phyloP scores from a whole-genome alignment of 2,797 vertebrate genomes.

The Microctenopoma steveboyesi region DNA sequence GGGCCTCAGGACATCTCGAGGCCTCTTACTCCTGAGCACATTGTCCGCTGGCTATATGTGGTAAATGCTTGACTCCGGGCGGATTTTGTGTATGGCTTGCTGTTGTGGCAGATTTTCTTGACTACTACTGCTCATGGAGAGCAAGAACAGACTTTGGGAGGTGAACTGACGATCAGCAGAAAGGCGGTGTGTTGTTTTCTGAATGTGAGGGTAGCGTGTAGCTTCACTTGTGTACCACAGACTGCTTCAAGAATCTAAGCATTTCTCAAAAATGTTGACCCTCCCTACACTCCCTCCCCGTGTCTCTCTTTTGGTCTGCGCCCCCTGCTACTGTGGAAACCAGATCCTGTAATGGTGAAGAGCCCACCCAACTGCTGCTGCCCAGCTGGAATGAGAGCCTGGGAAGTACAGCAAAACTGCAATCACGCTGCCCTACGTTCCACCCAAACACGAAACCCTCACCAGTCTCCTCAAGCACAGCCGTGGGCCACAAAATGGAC shows the following conservation, averaged over 20 bases:
- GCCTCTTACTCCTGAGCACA: slow-evolving; percentile 32
- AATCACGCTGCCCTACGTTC: slow-evolving; percentile 56
- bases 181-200: slow-evolving; percentile 4
- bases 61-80: slow-evolving; percentile 29
- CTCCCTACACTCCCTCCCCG: slow-evolving; percentile 1
- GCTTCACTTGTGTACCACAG: slow-evolving; percentile 52
- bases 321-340: slow-evolving; percentile 76
- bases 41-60: slow-evolving; percentile 13
- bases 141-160: slow-evolving; percentile 43
- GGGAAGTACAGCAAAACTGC: slow-evolving; percentile 65
- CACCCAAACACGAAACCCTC: slow-evolving; percentile 54
- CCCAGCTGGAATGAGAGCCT: slow-evolving; percentile 71
- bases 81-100: slow-evolving; percentile 46
- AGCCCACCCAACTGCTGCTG: slow-evolving; percentile 80
- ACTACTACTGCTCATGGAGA: slow-evolving; percentile 25
- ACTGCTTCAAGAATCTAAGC: slow-evolving; percentile 45
- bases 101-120: slow-evolving; percentile 30
- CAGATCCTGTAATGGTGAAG: slow-evolving; percentile 72
- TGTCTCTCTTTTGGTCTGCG: slow-evolving; percentile 45
- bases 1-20: neutral
- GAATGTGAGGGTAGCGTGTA: slow-evolving; percentile 34
- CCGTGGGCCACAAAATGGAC: slow-evolving; percentile 46
- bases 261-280: slow-evolving; percentile 64
- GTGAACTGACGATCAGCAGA: slow-evolving; percentile 16
- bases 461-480: slow-evolving; percentile 30